Evolutionary conservation across 2,888 invertebrate genomes (phyloP).

Genomic region (Drosophila eohydei): DNA sequence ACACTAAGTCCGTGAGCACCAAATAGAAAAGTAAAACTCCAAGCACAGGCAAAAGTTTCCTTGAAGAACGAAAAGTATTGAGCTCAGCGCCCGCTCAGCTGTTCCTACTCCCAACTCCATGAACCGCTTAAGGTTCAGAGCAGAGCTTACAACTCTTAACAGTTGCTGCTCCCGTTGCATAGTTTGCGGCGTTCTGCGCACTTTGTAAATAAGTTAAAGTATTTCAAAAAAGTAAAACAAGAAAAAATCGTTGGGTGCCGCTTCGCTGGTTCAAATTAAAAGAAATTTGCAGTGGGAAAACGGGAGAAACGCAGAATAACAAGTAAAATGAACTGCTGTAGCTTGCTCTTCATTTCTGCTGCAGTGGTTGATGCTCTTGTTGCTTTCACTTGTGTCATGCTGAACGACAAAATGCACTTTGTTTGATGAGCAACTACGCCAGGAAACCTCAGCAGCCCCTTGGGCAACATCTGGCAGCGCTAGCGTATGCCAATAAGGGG

Average conservation of each 20-base stretch:
- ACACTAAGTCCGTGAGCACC: constrained; percentile 18
- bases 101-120: constrained; percentile 2
- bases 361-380: constrained; percentile 2
- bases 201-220: constrained; percentile 50
- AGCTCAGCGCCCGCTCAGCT: constrained; percentile 1
- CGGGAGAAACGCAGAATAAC: background rate
- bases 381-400: constrained; percentile 29
- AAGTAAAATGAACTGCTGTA: constrained; percentile 39
- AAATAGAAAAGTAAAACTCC: constrained; percentile 24
- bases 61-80: constrained; percentile 19
- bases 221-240: constrained; percentile 19
- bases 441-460: constrained; percentile 5
- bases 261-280: constrained; percentile 43
- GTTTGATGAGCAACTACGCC: constrained; percentile 51
- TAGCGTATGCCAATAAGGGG: constrained; percentile 28
- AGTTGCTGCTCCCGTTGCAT: constrained; percentile 39
- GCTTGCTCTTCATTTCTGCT: constrained; percentile 17
- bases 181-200: constrained; percentile 45
- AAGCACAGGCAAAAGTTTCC: constrained; percentile 32
- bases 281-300: constrained; percentile 28
- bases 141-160: constrained; percentile 36
- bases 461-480: constrained; percentile 9
- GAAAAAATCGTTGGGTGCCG: constrained; percentile 6
- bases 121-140: constrained; percentile 37
- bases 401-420: constrained; percentile 62